Evolutionary conservation across 2,797 vertebrate species (phyloP), one percentile per base, ranked within the genome.

Genomic region (Botia kubotai): DNA sequence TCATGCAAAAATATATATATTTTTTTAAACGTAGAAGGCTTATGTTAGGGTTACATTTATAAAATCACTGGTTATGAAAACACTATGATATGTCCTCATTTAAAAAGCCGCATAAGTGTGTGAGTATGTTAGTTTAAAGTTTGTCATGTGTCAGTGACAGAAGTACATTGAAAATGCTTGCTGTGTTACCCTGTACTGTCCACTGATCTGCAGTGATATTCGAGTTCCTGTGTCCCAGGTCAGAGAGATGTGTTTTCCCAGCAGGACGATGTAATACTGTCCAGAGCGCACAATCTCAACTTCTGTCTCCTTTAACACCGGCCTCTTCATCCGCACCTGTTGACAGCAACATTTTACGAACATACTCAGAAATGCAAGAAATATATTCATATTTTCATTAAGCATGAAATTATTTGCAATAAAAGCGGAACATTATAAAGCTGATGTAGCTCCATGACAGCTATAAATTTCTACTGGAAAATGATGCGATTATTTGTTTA

Each of bases 251-350:
- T 91, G 89, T 86, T 93, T 93, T 19, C 96, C 94, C 77, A 99
- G 89, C 71, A 96, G 90, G 82, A 99, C 75, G 0, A 96, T 94
- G 83, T 95, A 93, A 79, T 95, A 97, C 33, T 93, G 95, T 29
- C 97, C 97, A 1, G 97, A 96, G 7, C 88, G 94, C n/a, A 97
- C 43, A 46, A 99, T 93, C 89, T 99, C 96, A 29, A 99, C 90
- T 66, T 94, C 88, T 1, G 86, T 91, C 72, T 92, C 94, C 36
- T 93, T 94, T 48, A 76, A 89, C 69, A 95, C 92, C 3, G 96
- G 93, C 57, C 26, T 93, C 90, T 90, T 96, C 93, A 99, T 94
- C 12, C 83, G 93, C 80, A 98, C 95, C 98, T 99, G 76, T 50
- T 72, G 43, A 66, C 19, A 43, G 55, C 5, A 52, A 13, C 14